Conservation (phyloP, 2,888 invertebrate genomes). For the Agrenia bidenticulata region DNA sequence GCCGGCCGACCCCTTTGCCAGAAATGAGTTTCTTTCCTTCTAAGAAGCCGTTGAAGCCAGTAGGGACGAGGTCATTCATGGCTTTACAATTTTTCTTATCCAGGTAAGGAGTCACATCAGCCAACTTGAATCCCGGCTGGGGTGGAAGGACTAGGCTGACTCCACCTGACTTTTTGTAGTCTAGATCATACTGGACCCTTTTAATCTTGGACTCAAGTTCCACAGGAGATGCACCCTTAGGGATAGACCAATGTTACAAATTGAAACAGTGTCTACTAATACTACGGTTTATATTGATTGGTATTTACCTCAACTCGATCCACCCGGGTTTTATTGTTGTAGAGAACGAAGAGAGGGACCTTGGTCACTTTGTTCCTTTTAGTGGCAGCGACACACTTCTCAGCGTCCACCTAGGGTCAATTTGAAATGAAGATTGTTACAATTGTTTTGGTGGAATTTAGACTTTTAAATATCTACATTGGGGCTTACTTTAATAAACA, state of each 20-base stretch:
- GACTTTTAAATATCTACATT: too few species aligned
- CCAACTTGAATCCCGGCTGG: slow-evolving; percentile 14
- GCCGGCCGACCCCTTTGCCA: slow-evolving; percentile 31
- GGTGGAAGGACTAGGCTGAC: background rate
- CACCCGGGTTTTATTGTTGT: slow-evolving; percentile 28
- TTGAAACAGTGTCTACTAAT: background rate
- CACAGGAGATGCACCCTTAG: slow-evolving; percentile 24
- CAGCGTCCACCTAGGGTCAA: slow-evolving; percentile 32
- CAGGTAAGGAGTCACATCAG: slow-evolving; percentile 23
- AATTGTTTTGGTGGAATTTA: too few species aligned
- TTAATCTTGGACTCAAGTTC: slow-evolving; percentile 24
- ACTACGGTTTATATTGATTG: too few species aligned
- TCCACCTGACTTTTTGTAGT: slow-evolving; percentile 9
- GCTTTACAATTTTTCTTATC: slow-evolving; percentile 30
- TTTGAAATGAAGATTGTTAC: too few species aligned
- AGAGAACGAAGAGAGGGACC: slow-evolving; percentile 36
- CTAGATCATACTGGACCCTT: slow-evolving; percentile 12
- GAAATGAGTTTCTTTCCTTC: slow-evolving; percentile 35
- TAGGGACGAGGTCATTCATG: slow-evolving; percentile 35
- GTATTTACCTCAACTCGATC: slow-evolving; percentile 33
- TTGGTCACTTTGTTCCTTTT: slow-evolving; percentile 27
- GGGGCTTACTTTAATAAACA: slow-evolving; percentile 30
- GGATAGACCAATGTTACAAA: too few species aligned
- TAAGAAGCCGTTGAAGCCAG: slow-evolving; percentile 35
- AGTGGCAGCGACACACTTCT: slow-evolving; percentile 24